Evolutionary conservation across 2,888 invertebrate species (phyloP).

Genomic region (Cantharis rustica): DNA sequence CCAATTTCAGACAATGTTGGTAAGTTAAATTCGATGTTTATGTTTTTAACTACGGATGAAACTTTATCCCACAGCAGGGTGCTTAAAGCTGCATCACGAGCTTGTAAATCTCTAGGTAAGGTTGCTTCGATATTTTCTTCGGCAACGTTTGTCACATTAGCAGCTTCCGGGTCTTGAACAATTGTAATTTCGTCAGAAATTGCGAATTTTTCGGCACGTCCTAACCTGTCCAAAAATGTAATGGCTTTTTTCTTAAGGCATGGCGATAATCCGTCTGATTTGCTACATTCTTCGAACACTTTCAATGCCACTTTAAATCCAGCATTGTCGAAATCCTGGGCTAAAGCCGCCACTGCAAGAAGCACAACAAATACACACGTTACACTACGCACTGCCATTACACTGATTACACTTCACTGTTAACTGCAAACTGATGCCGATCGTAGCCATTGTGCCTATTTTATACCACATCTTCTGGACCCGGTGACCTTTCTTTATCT

Average conservation of each 20-base stretch:
- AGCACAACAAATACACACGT: conserved; percentile 48
- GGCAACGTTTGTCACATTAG: conserved; percentile 58
- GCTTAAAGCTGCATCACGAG: conserved; percentile 70
- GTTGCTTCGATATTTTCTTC: conserved; percentile 74
- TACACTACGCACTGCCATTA: conserved; percentile 38
- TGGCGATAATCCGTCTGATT: conserved; percentile 70
- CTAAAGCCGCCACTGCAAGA: conserved; percentile 43
- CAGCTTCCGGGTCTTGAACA: conserved; percentile 59
- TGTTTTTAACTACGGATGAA: conserved; percentile 72
- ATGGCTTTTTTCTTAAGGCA: conserved; percentile 84
- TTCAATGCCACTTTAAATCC: conserved; percentile 70
- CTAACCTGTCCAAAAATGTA: conserved; percentile 76
- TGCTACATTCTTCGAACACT: conserved; percentile 78
- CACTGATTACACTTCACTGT: conserved; percentile 34
- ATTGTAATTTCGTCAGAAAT: conserved; percentile 72
- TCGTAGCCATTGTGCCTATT: conserved; percentile 46
- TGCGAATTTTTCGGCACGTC: conserved; percentile 68
- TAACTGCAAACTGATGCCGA: conserved; percentile 48
- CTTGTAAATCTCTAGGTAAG: conserved; percentile 68
- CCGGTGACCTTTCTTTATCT: conserved; percentile 52
- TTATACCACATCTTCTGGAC: conserved; percentile 50
- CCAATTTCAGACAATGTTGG: conserved; percentile 75
- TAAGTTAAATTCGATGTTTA: conserved; percentile 76
- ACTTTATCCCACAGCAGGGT: conserved; percentile 73
- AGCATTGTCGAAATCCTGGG: conserved; percentile 56